phyloP scores from a whole-genome alignment of 1,140 invertebrate genomes.

The Oedothorax gibbosus region DNA sequence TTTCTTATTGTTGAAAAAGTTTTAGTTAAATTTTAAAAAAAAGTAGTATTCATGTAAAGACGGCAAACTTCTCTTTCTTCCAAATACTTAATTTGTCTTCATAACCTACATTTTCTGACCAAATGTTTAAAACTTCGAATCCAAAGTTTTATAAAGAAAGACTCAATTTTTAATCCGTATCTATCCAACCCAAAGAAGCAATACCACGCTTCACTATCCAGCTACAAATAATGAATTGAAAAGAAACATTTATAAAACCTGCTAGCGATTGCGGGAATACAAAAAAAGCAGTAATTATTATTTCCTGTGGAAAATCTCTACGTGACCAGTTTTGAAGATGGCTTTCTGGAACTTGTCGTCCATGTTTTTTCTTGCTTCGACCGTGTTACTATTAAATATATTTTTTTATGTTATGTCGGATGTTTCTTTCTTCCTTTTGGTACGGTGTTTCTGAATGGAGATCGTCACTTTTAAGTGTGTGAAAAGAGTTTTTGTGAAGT shows the following conservation, averaged over 20 bases:
- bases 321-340: conserved; percentile 16
- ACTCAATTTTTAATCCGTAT: background rate
- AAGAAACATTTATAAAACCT: background rate
- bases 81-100: too few relatives aligned
- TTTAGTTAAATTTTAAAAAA: too few relatives aligned
- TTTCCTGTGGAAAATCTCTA: conserved; percentile 22
- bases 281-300: conserved; percentile 18
- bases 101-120: too few relatives aligned
- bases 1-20: too few relatives aligned
- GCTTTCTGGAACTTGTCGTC: background rate
- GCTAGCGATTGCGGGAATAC: background rate
- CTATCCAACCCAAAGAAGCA: background rate
- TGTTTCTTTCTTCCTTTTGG: too few relatives aligned
- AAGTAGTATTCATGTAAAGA: too few relatives aligned
- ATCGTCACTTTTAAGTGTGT: too few relatives aligned
- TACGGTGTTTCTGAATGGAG: too few relatives aligned
- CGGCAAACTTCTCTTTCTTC: too few relatives aligned
- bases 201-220: background rate
- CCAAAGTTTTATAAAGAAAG: too few relatives aligned
- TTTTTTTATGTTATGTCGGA: background rate
- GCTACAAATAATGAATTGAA: conserved; percentile 7
- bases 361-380: background rate
- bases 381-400: background rate
- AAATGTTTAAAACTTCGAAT: too few relatives aligned
- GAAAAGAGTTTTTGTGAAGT: too few relatives aligned